These are phyloP conservation scores for Elephas maximus DNA, from an alignment of 2,113 vertebrate species.

Conservation along the genomic window DNA sequence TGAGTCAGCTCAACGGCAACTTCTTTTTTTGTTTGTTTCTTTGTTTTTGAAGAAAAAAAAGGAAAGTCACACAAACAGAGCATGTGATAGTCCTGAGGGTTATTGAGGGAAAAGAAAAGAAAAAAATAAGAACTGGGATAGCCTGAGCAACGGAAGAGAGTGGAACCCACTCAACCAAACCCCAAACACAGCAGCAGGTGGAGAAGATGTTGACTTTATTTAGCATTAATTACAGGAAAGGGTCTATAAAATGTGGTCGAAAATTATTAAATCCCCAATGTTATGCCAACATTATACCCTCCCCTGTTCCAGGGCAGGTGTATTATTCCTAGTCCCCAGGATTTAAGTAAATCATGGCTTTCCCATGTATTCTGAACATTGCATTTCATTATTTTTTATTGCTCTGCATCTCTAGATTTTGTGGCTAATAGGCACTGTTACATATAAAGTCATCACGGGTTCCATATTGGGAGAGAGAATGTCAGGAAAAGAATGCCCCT, in stretches of 20 bases:
- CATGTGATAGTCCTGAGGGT: neutral
- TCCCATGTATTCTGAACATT: constrained; percentile 85
- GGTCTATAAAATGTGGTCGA: constrained; percentile 87
- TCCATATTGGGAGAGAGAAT: neutral
- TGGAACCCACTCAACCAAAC: constrained; percentile 75
- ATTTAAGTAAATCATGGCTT: constrained; percentile 89
- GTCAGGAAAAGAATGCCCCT: neutral
- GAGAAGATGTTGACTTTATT: constrained; percentile 90
- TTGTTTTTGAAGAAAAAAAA: neutral
- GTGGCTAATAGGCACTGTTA: constrained; percentile 53
- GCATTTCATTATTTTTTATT: constrained; percentile 90
- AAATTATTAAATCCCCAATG: constrained; percentile 87
- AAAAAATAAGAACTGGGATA: constrained; percentile 19
- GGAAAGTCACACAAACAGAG: neutral
- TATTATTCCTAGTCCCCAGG: constrained; percentile 89
- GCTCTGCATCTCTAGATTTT: constrained; percentile 83
- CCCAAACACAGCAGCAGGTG: constrained; percentile 80
- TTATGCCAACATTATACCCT: constrained; percentile 89
- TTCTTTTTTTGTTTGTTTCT: no score
- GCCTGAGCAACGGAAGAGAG: constrained; percentile 6
- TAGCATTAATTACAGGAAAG: constrained; percentile 91
- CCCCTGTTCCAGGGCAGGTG: constrained; percentile 85
- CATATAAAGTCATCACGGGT: neutral
- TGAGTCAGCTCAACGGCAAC: neutral
- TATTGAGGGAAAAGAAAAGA: neutral